Base-by-base conservation (phyloP, 2,888 invertebrate species). In the Oconnorella tubifera region DNA sequence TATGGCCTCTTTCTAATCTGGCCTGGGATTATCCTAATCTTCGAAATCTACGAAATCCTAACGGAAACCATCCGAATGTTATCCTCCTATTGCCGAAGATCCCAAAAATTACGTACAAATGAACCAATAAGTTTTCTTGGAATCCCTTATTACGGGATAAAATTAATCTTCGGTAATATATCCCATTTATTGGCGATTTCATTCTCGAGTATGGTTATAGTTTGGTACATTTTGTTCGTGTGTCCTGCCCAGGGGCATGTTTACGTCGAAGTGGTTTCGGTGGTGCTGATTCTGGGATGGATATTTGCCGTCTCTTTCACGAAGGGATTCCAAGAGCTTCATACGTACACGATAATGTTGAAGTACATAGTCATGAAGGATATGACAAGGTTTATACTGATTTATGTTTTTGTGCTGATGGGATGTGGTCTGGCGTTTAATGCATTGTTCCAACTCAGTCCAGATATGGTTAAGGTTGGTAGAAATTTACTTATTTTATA, bases 341-440 rank as follows among this genome's bases (percentile, higher is more conserved):
- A 80, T 67, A 77, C 76, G 60, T 80, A 79, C 65, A 77, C 77
- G 71, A 70, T 75, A 32, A 77, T 80, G 78, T 69, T 80, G 19
- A 69, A 74, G 67, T 75, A 76, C 64, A 80, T 80, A 75, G 75
- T 80, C 40, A 57, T 78, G 56, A 64, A 74, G n/a, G 80, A 80
- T 67, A 73, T 79, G 19, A 63, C 74, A 3, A 70, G 77, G 19
- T 80, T 80, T 65, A 56, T 79, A 4, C 72, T 79, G 33, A 74
- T 80, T 57, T 80, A 79, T 65, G 49, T 75, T 31, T 78, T 79
- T 64, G 75, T 80, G 14, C 69, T 80, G 31, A 62, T 80, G 33
- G 80, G 75, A 3, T 80, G 80, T 68, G 73, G 77, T 0, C 76
- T 79, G 63, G 78, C 78, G 23, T 72, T 80, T 53, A 77, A 79